A percentile compares a stretch with the other conserved stretches of the same genome.
Evolutionary conservation across 2,113 vertebrate species (phyloP).

Genomic region (Salminus brasiliensis): DNA sequence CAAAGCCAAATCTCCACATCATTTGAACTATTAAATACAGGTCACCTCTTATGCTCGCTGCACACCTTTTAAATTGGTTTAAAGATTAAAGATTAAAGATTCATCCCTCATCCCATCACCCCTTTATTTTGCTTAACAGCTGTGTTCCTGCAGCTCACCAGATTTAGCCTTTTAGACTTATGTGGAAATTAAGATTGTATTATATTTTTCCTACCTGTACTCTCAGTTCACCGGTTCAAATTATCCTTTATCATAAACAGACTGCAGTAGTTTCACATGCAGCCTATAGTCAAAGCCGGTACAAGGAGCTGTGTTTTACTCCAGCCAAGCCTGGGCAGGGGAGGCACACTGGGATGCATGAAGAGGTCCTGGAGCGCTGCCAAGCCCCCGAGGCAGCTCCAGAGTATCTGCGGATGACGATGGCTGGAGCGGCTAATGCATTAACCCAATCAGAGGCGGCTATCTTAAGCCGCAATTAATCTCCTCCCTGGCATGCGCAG

Average conservation of each 20-base stretch:
- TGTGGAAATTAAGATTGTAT: background rate
- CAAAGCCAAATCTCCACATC: too few species aligned
- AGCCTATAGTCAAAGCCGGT: background rate
- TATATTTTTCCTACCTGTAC: background rate
- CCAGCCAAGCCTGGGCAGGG: background rate
- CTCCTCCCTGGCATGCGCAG: conserved; percentile 99
- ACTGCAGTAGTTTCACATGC: too few species aligned
- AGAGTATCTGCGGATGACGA: background rate
- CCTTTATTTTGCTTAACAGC: too few species aligned
- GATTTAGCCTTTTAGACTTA: background rate
- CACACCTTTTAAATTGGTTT: too few species aligned
- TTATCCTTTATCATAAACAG: too few species aligned
- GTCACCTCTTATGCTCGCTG: too few species aligned
- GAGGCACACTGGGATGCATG: background rate
- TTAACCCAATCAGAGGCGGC: conserved; percentile 97
- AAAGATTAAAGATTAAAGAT: too few species aligned
- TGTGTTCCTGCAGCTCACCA: too few species aligned
- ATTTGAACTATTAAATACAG: too few species aligned
- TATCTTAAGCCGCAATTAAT: conserved; percentile 99
- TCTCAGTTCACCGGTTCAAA: too few species aligned
- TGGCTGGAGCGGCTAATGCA: conserved; percentile 83
- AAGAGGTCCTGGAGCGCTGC: conserved; percentile 12
- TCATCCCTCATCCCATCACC: too few species aligned
- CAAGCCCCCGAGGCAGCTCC: background rate
- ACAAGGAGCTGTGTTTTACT: background rate